These are phyloP conservation scores for Habroteleia sp. DNA, from an alignment of 2,888 invertebrate genomes.

Conservation along the genomic window DNA sequence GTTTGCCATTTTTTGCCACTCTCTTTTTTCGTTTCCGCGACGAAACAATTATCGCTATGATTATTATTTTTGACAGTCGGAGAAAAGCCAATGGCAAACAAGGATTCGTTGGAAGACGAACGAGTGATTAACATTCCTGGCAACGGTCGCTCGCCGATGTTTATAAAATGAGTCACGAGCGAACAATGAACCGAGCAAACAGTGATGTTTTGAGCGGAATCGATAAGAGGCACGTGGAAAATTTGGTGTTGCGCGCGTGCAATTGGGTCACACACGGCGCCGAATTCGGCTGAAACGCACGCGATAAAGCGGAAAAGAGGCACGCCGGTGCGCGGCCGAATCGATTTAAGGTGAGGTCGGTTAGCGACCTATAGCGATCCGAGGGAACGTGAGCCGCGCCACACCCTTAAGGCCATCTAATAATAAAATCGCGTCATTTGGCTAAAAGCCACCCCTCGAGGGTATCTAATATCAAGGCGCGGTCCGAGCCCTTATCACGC, in stretches of 20 bases:
- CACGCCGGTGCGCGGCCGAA: slow-evolving; percentile 7
- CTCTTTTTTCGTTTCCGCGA: too few species aligned
- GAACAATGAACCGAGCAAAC: background rate
- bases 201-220: slow-evolving; percentile 4
- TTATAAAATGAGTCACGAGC: too few species aligned
- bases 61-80: too few species aligned
- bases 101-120: too few species aligned
- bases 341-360: slow-evolving; percentile 69
- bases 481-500: slow-evolving; percentile 75
- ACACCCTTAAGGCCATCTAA: slow-evolving; percentile 74
- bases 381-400: slow-evolving; percentile 65
- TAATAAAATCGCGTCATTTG: slow-evolving; percentile 80
- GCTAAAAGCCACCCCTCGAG: slow-evolving; percentile 76
- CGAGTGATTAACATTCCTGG: too few species aligned
- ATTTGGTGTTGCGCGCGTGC: slow-evolving; percentile 16
- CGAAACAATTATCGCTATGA: too few species aligned
- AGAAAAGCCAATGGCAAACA: too few species aligned
- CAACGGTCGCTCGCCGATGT: too few species aligned
- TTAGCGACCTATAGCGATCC: slow-evolving; percentile 72
- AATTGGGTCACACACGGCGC: slow-evolving; percentile 37
- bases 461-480: slow-evolving; percentile 77
- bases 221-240: slow-evolving; percentile 23
- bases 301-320: slow-evolving; percentile 23
- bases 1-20: too few species aligned
- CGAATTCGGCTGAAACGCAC: slow-evolving; percentile 20